Base-by-base conservation (phyloP, 2,888 invertebrate species). In the Acanthopleura granulata region DNA sequence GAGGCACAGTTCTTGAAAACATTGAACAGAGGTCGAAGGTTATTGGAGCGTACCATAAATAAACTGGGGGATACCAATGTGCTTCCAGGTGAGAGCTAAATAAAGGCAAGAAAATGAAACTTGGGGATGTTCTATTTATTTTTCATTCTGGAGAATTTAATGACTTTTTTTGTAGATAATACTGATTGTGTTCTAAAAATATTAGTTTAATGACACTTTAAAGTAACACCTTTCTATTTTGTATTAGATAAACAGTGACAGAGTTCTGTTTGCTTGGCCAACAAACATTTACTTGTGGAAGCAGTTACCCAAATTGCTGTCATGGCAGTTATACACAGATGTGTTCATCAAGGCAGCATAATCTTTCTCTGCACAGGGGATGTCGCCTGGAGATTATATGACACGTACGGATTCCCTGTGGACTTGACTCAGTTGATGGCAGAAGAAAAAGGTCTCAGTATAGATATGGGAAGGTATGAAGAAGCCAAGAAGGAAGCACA, bases 381-480 rank as follows among this genome's bases (percentile, higher is more conserved):
- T 91, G 94, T 99, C 72, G 98, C 99, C 0, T 99, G 99, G 99
- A 93, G 98, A 76, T 92, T 99, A 75, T 99, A 99, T 91, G 99
- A 99, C 88, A 99, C 99, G 0, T 99, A 99, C 89, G 99, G 99
- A 25, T 99, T 99, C 90, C 99, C 99, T 0, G 94, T 99, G 74
- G 99, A 99, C 92, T 93, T 99, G 79, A 99, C 99, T 0, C 95
- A 95, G 86, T 92, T 99, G 50, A 99, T 99, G 98, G 95, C 95
- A 72, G 99, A 99, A 92, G 99, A 99, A 91, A 96, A 95, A 87
- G 95, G 95, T 0, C 92, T 99, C 9, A 90, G 91, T 74, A 95
- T 99, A 80, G 96, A 99, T 90, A 95, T 96, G 94, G 92, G 91
- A 1, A 94, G 92, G n/a, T 99, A 98, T 91, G 98, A 99, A 91